phyloP scores from a whole-genome alignment of 2,888 invertebrate species.

The Hydropsyche betteni region DNA sequence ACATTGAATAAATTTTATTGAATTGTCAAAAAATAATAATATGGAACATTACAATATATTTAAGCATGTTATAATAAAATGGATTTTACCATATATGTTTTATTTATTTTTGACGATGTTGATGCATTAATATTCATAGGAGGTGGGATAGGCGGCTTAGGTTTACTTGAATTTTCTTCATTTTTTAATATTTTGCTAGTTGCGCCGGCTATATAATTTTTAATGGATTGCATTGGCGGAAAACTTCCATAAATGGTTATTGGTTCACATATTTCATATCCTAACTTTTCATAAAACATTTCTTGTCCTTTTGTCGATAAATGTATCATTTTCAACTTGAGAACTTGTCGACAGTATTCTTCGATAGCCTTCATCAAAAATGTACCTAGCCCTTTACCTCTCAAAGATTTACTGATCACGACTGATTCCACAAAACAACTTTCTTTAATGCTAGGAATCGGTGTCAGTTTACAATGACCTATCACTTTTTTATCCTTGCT shows the following conservation, averaged over 20 bases:
- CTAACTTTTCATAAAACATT: constrained; percentile 77
- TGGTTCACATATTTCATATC: constrained; percentile 74
- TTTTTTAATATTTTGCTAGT: constrained; percentile 5
- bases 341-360: constrained; percentile 72
- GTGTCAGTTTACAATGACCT: constrained; percentile 82
- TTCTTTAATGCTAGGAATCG: constrained; percentile 73
- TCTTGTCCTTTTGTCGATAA: constrained; percentile 79
- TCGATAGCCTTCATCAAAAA: constrained; percentile 78
- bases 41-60: background rate
- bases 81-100: constrained; percentile 58
- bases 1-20: too few species aligned
- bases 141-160: constrained; percentile 57
- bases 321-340: constrained; percentile 72
- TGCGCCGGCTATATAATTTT: constrained; percentile 26
- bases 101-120: constrained; percentile 54
- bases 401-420: constrained; percentile 74
- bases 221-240: constrained; percentile 48
- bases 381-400: constrained; percentile 81
- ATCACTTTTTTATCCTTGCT: constrained; percentile 67
- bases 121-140: constrained; percentile 57
- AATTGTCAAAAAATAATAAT: too few species aligned
- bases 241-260: constrained; percentile 73
- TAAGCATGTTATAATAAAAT: constrained; percentile 51
- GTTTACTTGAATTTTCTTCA: constrained; percentile 10
- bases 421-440: constrained; percentile 86